A percentile compares a stretch with the other conserved stretches of the same genome.
phyloP scores from a whole-genome alignment of 2,888 invertebrate genomes.

The Corbicula japonica region DNA sequence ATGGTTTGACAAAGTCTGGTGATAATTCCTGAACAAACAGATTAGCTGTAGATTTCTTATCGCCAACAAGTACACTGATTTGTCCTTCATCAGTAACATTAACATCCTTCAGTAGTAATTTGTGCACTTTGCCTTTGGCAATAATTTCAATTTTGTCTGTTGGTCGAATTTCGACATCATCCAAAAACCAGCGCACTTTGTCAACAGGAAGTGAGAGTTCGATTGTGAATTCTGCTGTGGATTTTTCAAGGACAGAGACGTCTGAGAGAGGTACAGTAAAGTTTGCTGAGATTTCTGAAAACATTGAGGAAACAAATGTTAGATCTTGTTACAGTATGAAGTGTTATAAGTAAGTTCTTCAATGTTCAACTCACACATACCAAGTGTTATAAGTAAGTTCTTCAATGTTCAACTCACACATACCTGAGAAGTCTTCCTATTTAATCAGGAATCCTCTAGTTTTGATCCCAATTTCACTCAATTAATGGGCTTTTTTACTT shows the following conservation, averaged over 20 bases:
- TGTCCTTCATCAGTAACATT: conserved; percentile 82
- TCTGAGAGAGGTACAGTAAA: conserved; percentile 80
- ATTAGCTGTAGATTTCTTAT: conserved; percentile 82
- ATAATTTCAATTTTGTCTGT: conserved; percentile 76
- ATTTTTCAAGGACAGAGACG: conserved; percentile 80
- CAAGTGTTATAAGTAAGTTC: too few relatives aligned
- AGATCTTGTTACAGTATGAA: too few relatives aligned
- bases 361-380: too few relatives aligned
- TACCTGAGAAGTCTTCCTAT: too few relatives aligned
- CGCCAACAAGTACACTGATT: conserved; percentile 79
- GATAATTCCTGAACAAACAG: conserved; percentile 82
- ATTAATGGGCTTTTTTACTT: too few relatives aligned
- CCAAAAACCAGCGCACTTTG: conserved; percentile 87
- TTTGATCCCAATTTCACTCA: too few relatives aligned
- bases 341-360: too few relatives aligned
- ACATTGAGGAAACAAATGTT: background rate
- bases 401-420: too few relatives aligned
- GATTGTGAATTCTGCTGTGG: conserved; percentile 91
- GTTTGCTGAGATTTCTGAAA: conserved; percentile 73
- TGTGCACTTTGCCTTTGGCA: conserved; percentile 80
- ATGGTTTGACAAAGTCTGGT: conserved; percentile 75
- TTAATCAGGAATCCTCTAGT: too few relatives aligned
- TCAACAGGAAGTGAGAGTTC: conserved; percentile 98
- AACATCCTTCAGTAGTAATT: conserved; percentile 79
- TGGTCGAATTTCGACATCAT: conserved; percentile 88